Base-by-base conservation (phyloP, 2,113 vertebrate genomes). In the Terrapene triunguis region DNA sequence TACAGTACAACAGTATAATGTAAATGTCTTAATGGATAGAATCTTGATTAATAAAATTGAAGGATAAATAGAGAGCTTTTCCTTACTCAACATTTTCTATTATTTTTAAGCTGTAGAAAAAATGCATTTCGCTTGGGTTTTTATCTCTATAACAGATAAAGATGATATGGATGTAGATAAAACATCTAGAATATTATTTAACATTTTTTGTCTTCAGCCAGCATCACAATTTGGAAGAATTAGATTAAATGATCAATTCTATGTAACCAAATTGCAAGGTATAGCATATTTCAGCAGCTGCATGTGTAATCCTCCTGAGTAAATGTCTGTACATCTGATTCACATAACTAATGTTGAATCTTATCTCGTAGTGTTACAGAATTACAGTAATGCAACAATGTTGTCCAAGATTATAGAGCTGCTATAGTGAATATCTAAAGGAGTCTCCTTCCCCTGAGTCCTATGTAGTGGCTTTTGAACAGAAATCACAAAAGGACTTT, bases 21-120 rank as follows among this genome's bases (percentile, higher is more conserved):
- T 97, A 90, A 87, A 94, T 93, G 10, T 91, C 86, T 96, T 94
- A 96, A 93, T 91, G 84, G 93, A 79, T 92, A 88, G 94, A 96
- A 91, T 94, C 54, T 95, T 82, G 55, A 96, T 97, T 95, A 69
- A 72, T 93, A 14, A 89, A 91, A 93, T 54, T 42, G 16, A 92
- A 90, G 51, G 87, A 85, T 90, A 72, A 57, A 79, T 32, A 82
- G 53, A 57, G 80, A 89, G 12, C 27, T 47, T 82, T 85, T 69
- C 35, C 4, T 3, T 87, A 38, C 7, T 83, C 27, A 42, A 32
- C 7, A 81, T 95, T 85, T 72, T 48, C 3, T 83, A 85, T 78
- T 4, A 3, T 92, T 91, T 85, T 79, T 35, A n/a, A 65, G 13
- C 13, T 11, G 42, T 78, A 59, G n/a, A 83, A 89, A 38, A 82